These are phyloP conservation scores for Girardinus metallicus DNA, from an alignment of 2,797 vertebrate species.

Conservation along the genomic window DNA sequence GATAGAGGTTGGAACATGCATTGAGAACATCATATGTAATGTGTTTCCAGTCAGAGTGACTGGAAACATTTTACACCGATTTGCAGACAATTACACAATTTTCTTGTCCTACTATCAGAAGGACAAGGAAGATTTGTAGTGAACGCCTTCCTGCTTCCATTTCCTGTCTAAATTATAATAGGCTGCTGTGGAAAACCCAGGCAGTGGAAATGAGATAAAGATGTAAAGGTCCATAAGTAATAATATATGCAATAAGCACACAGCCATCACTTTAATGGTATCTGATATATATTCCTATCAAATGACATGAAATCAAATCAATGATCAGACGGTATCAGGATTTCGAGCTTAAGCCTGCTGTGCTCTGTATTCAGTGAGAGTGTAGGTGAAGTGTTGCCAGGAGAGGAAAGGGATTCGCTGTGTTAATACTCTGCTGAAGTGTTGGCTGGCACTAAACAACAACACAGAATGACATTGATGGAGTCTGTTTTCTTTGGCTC, in stretches of 20 bases:
- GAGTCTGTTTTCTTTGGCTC: conserved; percentile 10
- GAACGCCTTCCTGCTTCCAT: background rate
- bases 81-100: background rate
- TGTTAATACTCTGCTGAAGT: conserved; percentile 49
- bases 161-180: background rate
- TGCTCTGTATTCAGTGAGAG: conserved; percentile 53
- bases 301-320: background rate
- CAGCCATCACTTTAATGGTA: background rate
- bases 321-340: conserved; percentile 9
- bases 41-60: background rate
- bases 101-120: background rate
- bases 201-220: background rate
- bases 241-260: background rate
- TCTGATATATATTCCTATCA: background rate
- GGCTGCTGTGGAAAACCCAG: background rate
- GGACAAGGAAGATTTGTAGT: background rate
- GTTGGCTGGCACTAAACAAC: conserved; percentile 44
- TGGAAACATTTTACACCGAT: background rate
- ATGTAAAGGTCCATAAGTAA: background rate
- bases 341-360: conserved; percentile 18
- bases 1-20: background rate
- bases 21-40: background rate
- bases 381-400: conserved; percentile 34
- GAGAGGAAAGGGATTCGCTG: conserved; percentile 49
- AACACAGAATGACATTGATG: conserved; percentile 34